Base-by-base conservation (phyloP, 1,140 invertebrate genomes). In the Cydia amplana region DNA sequence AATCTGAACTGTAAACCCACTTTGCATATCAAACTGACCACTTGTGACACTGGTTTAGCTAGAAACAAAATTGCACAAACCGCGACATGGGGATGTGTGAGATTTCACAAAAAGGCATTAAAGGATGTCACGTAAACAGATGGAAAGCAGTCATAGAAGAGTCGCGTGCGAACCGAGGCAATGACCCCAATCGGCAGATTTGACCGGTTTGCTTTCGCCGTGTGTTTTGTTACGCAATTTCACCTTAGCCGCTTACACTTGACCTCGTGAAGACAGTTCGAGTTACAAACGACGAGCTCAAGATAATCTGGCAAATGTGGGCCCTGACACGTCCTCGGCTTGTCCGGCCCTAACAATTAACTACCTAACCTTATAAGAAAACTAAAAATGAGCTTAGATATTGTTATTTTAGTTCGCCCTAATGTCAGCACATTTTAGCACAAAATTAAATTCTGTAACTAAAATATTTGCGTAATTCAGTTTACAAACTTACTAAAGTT, bases 191-290 rank as follows among this genome's bases (percentile, higher is more conserved):
- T 92, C 80, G 77, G 83, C 80, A 40, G 80, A 82, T 85, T 88
- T 86, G 84, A 83, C 83, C 82, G 86, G 82, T 86, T 89, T 77
- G 88, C 90, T 92, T 91, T 91, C 90, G 87, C 87, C 79, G 81
- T 65, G 80, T 65, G 75, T 36, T 76, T 73, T 75, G 79, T 92
- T 88, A 83, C 87, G 87, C 86, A 91, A 91, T 84, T 81, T 84
- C 84, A 87, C 85, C 83, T 90, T 86, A 86, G 79, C 80, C 79
- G 84, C 87, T 88, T 90, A 89, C 89, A 91, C 88, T 91, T 91
- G 89, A 91, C 88, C 89, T 82, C 86, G 77, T 74, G 74, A 82
- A 77, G 74, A 79, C 74, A 74, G 74, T 79, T 78, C 74, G 72
- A 70, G 25, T 77, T 76, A 77, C 64, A 73, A 75, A 49, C 67